Evolutionary conservation across 1,140 invertebrate species (phyloP), one percentile per base, ranked within the genome.

Genomic region (Drosophila bifasciata): DNA sequence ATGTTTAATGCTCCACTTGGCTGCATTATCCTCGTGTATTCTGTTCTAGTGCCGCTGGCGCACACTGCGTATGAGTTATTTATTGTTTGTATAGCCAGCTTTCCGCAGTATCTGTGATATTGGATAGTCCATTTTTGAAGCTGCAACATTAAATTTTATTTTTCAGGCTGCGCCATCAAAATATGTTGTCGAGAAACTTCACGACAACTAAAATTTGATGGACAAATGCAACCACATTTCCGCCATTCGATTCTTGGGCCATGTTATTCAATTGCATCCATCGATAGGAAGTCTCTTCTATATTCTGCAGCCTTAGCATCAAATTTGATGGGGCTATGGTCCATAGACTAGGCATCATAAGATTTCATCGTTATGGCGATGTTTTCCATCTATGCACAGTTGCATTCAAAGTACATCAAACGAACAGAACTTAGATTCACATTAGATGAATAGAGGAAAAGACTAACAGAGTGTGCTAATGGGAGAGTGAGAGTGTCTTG

Each of bases 1-100:
- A 84, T 76, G 61, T 59, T 71, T 63, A 73, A 67, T 75, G 76
- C 79, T 62, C 61, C 60, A 66, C 76, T 84, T 79, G 66, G 55
- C 59, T 67, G 77, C 76, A 84, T 79, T 85, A 76, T 62, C 61
- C 51, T 46, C 53, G 44, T 59, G 52, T 64, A 57, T 64, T 75
- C 63, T 70, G 59, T 51, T 79, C 61, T 67, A 79, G 64, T 60
- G 53, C 53, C 52, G 55, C 46, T 52, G 71, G 80, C 63, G 58
- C 50, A 85, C 57, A 45, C 77, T 76, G 81, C 72, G 73, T 80
- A 80, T 86, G 76, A 80, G 81, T 79, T 76, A 85, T 84, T 76
- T 85, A 86, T 85, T 50, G 71, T 69, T 70, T 72, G n/a, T n/a
- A n/a, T n/a, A n/a, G n/a, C n/a, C n/a, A n/a, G n/a, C n/a, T n/a